These are phyloP conservation scores for Trichomycterus rosablanca DNA, from an alignment of 2,113 vertebrate genomes.

Conservation along the genomic window DNA sequence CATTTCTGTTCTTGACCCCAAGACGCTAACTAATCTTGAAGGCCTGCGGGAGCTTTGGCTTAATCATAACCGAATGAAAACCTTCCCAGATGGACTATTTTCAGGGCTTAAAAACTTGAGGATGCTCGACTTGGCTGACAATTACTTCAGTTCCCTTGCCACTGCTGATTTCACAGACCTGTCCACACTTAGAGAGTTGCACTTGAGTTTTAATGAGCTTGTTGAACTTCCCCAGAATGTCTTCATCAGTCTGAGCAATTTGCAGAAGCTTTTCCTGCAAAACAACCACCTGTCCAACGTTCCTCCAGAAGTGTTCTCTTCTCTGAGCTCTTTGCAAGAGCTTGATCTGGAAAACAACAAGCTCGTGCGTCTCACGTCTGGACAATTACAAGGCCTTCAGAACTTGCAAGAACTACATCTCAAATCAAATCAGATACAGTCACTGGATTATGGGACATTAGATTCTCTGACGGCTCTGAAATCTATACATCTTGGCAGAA, in stretches of 20 bases:
- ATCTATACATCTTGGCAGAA: slow-evolving; percentile 44
- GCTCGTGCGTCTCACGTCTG: slow-evolving; percentile 34
- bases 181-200: slow-evolving; percentile 46
- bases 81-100: slow-evolving; percentile 45
- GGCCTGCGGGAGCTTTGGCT: slow-evolving; percentile 49
- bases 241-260: slow-evolving; percentile 42
- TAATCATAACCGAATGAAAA: slow-evolving; percentile 43
- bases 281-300: slow-evolving; percentile 50
- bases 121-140: slow-evolving; percentile 50
- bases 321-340: slow-evolving; percentile 42
- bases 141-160: slow-evolving; percentile 36
- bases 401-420: slow-evolving; percentile 52
- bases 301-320: slow-evolving; percentile 37
- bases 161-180: slow-evolving; percentile 34
- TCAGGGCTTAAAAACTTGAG: slow-evolving; percentile 30
- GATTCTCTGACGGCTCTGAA: slow-evolving; percentile 36
- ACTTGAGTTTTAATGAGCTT: slow-evolving; percentile 52
- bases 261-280: slow-evolving; percentile 52
- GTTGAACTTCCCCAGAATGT: slow-evolving; percentile 14
- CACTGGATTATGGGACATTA: slow-evolving; percentile 44
- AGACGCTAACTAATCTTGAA: slow-evolving; percentile 46
- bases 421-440: slow-evolving; percentile 52
- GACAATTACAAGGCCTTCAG: slow-evolving; percentile 46
- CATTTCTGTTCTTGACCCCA: slow-evolving; percentile 34
- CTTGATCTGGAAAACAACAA: slow-evolving; percentile 58